These are phyloP conservation scores for Anoncus sp. DNA, from an alignment of 2,888 invertebrate species.

Conservation along the genomic window DNA sequence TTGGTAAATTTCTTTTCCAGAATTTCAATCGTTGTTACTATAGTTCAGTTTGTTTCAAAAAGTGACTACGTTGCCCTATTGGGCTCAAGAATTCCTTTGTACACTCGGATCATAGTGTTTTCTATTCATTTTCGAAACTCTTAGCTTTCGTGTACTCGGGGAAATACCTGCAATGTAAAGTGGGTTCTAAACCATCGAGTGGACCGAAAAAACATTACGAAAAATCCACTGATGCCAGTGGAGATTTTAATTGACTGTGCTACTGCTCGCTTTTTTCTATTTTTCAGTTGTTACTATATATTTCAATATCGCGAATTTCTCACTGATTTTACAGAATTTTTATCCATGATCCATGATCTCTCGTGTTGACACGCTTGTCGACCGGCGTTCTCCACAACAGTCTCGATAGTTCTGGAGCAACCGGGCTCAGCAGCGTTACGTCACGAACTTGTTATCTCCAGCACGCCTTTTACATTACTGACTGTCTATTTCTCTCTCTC, in stretches of 20 bases:
- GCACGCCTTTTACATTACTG: constrained; percentile 60
- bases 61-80: too few species aligned
- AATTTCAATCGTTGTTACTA: not conserved
- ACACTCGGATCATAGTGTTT: too few species aligned
- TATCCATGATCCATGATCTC: not conserved
- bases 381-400: not conserved
- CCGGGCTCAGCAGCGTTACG: constrained; percentile 34
- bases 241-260: too few species aligned
- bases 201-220: too few species aligned
- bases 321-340: constrained; percentile 3
- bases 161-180: too few species aligned
- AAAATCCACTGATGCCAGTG: too few species aligned
- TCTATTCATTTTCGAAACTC: too few species aligned
- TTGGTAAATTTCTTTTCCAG: not conserved
- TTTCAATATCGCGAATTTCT: not conserved
- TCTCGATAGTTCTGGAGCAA: constrained; percentile 19
- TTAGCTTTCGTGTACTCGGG: too few species aligned
- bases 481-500: not conserved
- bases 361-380: not conserved
- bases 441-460: constrained; percentile 61
- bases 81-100: too few species aligned
- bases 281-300: not conserved
- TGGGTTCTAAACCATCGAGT: too few species aligned
- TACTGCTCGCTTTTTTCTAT: not conserved
- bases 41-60: not conserved